A percentile compares a stretch with the other conserved stretches of the same genome.
phyloP scores from a whole-genome alignment of 2,888 invertebrate genomes.

The Chydorus sphaericus region DNA sequence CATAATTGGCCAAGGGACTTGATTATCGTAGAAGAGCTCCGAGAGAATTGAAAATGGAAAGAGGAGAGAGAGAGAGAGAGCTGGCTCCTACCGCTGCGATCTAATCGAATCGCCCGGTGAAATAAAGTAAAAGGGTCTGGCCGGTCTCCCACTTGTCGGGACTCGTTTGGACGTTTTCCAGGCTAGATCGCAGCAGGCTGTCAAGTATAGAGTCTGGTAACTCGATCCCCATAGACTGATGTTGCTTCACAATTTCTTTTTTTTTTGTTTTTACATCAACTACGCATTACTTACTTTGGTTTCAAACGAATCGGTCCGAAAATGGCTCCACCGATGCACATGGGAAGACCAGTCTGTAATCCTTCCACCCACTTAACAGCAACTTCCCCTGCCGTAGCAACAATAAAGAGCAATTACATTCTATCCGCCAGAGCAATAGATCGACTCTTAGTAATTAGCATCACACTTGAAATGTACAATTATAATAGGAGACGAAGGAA shows the following conservation, averaged over 20 bases:
- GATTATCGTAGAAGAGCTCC: too few species aligned
- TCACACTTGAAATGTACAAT: too few species aligned
- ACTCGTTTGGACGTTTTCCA: too few species aligned
- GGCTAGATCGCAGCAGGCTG: too few species aligned
- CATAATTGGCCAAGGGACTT: neutral
- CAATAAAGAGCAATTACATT: neutral
- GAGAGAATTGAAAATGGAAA: too few species aligned
- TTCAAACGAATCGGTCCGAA: constrained; percentile 78
- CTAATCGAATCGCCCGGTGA: constrained; percentile 7
- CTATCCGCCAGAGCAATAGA: too few species aligned
- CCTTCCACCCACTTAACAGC: constrained; percentile 97
- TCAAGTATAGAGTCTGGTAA: too few species aligned
- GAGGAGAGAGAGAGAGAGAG: too few species aligned
- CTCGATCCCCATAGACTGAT: too few species aligned
- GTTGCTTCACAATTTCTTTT: neutral
- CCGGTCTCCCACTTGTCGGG: neutral
- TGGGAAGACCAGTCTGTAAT: constrained; percentile 83
- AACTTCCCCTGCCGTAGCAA: constrained; percentile 46
- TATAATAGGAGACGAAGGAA: too few species aligned
- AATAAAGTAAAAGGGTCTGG: constrained; percentile 18
- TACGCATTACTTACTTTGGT: constrained; percentile 44
- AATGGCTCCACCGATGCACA: constrained; percentile 85
- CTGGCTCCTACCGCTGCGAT: too few species aligned
- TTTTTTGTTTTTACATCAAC: neutral
- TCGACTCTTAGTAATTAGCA: neutral